Conservation (phyloP, 2,888 invertebrate species). For the Cephus rjabovi region DNA sequence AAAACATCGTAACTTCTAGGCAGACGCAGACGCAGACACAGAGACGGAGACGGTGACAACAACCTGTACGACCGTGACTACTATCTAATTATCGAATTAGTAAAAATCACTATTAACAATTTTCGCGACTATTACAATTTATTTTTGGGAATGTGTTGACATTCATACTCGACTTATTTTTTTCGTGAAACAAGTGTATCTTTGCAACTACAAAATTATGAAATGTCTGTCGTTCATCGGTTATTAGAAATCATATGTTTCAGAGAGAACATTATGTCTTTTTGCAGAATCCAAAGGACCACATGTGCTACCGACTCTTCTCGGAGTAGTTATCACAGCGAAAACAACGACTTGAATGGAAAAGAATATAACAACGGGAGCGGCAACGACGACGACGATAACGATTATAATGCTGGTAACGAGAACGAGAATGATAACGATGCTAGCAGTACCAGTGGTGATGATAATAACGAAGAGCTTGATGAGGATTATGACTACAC, state of each 20-base stretch:
- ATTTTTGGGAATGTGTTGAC: too few relatives aligned
- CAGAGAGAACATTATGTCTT: background rate
- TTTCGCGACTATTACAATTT: too few relatives aligned
- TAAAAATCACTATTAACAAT: too few relatives aligned
- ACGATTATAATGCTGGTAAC: conserved; percentile 36
- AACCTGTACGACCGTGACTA: too few relatives aligned
- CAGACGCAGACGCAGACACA: too few relatives aligned
- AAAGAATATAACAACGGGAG: conserved; percentile 4
- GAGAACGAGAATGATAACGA: conserved; percentile 10
- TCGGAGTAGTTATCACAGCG: background rate
- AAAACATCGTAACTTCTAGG: conserved; percentile 29
- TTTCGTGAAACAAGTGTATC: too few relatives aligned
- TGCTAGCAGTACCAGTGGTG: conserved; percentile 18
- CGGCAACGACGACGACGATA: conserved; percentile 39
- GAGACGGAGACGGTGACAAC: too few relatives aligned
- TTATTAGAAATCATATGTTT: background rate
- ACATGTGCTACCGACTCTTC: background rate
- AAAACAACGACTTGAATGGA: background rate
- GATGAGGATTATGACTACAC: background rate
- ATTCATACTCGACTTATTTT: too few relatives aligned
- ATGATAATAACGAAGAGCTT: conserved; percentile 20
- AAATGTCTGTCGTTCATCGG: background rate
- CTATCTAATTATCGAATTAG: too few relatives aligned
- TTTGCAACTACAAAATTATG: background rate
- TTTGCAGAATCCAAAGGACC: background rate